Conservation (phyloP, 2,888 invertebrate genomes). For the Coleophora deauratella region DNA sequence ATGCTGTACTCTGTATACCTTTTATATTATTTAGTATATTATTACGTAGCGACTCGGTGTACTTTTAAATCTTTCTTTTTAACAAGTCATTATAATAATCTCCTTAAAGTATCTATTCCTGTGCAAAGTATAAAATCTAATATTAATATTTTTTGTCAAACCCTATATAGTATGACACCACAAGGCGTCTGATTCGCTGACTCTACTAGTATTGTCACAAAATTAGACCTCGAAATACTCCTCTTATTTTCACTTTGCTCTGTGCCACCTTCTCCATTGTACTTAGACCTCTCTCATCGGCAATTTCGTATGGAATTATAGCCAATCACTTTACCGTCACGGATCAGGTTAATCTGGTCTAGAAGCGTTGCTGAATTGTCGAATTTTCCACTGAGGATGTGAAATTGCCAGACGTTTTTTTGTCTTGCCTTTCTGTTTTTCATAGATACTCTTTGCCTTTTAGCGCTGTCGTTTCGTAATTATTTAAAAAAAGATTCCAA, state of each 20-base stretch:
- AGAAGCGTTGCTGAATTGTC: conserved; percentile 35
- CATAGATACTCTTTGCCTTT: conserved; percentile 27
- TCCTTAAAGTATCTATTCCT: too few species aligned
- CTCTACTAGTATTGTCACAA: conserved; percentile 35
- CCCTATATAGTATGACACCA: too few species aligned
- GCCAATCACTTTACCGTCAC: conserved; percentile 11
- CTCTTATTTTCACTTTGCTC: conserved; percentile 53
- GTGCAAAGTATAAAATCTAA: too few species aligned
- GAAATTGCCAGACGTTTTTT: conserved; percentile 51
- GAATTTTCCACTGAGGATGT: conserved; percentile 42
- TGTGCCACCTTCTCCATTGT: conserved; percentile 24
- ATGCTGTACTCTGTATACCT: too few species aligned
- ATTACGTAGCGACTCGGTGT: too few species aligned
- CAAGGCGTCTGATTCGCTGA: conserved; percentile 27
- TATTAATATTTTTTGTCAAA: too few species aligned
- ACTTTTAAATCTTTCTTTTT: too few species aligned
- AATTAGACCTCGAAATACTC: conserved; percentile 43
- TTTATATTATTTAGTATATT: too few species aligned
- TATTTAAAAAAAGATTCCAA: too few species aligned
- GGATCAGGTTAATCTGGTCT: conserved; percentile 35
- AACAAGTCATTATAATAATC: too few species aligned
- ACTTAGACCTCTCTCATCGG: conserved; percentile 22
- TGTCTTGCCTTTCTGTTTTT: conserved; percentile 53
- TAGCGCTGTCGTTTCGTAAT: conserved; percentile 41
- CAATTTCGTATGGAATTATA: conserved; percentile 17